A percentile compares a stretch with the other conserved stretches of the same genome.
Conservation (phyloP, 2,888 invertebrate species). For the Cactoblastis cactorum region DNA sequence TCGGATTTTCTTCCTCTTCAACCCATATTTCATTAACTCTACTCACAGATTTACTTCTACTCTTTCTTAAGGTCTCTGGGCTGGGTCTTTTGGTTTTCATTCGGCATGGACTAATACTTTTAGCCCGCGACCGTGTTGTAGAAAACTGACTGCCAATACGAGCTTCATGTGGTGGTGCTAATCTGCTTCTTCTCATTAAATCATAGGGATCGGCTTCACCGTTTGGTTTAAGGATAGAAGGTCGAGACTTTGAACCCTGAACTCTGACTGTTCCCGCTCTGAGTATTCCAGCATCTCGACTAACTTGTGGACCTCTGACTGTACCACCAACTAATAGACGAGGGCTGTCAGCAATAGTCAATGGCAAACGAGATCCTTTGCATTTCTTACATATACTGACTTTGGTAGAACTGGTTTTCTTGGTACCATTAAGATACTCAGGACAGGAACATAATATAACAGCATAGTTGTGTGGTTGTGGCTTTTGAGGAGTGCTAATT, state of each 20-base stretch:
- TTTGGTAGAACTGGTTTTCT: constrained; percentile 84
- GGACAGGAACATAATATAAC: constrained; percentile 90
- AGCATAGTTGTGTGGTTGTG: constrained; percentile 81
- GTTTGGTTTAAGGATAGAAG: constrained; percentile 82
- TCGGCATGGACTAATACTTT: constrained; percentile 79
- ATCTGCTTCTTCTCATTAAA: constrained; percentile 87
- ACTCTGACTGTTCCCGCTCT: constrained; percentile 83
- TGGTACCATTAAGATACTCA: constrained; percentile 88
- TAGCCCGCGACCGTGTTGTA: constrained; percentile 70
- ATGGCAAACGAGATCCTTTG: constrained; percentile 87
- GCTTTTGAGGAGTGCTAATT: constrained; percentile 76
- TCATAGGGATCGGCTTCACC: constrained; percentile 87
- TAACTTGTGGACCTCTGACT: constrained; percentile 76
- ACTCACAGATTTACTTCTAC: constrained; percentile 70
- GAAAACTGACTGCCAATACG: constrained; percentile 75
- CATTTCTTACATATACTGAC: constrained; percentile 90
- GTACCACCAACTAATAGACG: constrained; percentile 80
- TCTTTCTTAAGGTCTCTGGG: constrained; percentile 60
- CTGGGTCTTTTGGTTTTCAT: constrained; percentile 74
- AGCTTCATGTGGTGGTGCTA: constrained; percentile 82
- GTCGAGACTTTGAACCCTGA: constrained; percentile 78
- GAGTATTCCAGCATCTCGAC: constrained; percentile 64
- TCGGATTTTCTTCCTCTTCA: constrained; percentile 52
- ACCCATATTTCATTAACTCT: constrained; percentile 71
- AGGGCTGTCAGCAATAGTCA: constrained; percentile 81